Conservation (phyloP, 2,888 invertebrate genomes). For the Copidosoma aretas region DNA sequence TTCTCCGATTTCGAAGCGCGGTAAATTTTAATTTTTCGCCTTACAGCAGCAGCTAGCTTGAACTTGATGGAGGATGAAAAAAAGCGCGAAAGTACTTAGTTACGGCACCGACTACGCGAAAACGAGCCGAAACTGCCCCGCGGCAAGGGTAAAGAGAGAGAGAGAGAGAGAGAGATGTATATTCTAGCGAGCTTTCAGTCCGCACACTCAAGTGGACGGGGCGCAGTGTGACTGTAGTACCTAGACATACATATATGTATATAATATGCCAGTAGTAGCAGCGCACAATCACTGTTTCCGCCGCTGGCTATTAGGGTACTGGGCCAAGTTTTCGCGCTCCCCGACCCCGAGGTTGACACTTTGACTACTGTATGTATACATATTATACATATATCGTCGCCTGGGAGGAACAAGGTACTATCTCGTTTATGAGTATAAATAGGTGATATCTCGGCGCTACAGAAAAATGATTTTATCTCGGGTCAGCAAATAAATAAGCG, state of each 20-base stretch:
- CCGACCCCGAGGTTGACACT: background rate
- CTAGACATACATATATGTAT: too few species aligned
- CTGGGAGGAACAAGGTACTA: too few species aligned
- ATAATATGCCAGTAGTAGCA: slow-evolving; percentile 25
- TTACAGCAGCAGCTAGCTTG: too few species aligned
- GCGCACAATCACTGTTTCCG: slow-evolving; percentile 23
- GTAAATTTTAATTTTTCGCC: too few species aligned
- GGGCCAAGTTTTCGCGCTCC: slow-evolving; percentile 12
- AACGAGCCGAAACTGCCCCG: slow-evolving; percentile 39
- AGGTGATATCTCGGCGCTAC: too few species aligned
- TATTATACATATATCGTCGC: too few species aligned
- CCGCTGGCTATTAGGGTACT: background rate
- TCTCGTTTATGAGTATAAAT: too few species aligned
- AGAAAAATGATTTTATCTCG: too few species aligned
- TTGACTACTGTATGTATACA: too few species aligned
- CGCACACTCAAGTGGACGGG: slow-evolving; percentile 46
- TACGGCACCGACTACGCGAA: slow-evolving; percentile 9
- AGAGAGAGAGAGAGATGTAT: slow-evolving; percentile 11
- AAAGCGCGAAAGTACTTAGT: background rate
- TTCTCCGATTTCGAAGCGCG: too few species aligned
- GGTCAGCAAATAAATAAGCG: too few species aligned
- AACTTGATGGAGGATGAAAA: too few species aligned
- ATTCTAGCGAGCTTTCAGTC: slow-evolving; percentile 43
- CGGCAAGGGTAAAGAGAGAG: slow-evolving; percentile 15
- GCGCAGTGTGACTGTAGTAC: background rate